phyloP scores from a whole-genome alignment of 2,888 invertebrate genomes.

The Mythimna albipuncta region DNA sequence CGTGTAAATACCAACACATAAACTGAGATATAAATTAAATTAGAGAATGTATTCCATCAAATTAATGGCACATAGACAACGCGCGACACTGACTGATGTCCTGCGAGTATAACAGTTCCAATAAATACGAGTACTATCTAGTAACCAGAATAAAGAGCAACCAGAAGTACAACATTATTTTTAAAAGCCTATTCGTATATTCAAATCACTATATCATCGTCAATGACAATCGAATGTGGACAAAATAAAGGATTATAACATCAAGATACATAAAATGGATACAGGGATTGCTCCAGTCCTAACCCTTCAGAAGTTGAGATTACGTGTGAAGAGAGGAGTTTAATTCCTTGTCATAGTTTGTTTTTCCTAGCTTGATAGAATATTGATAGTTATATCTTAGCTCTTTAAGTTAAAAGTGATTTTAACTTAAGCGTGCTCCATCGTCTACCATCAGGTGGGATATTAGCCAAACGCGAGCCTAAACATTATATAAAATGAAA shows the following conservation, averaged over 20 bases:
- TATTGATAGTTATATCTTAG: too few species aligned
- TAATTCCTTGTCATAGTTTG: too few species aligned
- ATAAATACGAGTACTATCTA: background rate
- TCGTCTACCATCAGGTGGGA: too few species aligned
- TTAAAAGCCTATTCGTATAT: background rate
- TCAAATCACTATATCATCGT: background rate
- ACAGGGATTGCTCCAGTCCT: too few species aligned
- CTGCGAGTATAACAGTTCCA: background rate
- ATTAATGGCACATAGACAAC: slow-evolving; percentile 27
- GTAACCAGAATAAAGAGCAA: background rate
- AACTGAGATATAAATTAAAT: slow-evolving; percentile 16
- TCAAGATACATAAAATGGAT: too few species aligned
- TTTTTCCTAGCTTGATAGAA: too few species aligned
- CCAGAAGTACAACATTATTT: background rate
- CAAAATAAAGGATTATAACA: background rate
- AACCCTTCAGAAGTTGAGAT: too few species aligned
- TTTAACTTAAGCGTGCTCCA: too few species aligned
- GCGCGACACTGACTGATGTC: slow-evolving; percentile 48
- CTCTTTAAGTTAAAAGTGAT: too few species aligned
- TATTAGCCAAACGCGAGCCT: too few species aligned
- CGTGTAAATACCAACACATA: background rate
- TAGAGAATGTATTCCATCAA: slow-evolving; percentile 23
- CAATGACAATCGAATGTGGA: background rate
- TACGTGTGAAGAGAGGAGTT: too few species aligned
- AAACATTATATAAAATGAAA: too few species aligned